Evolutionary conservation across 2,888 invertebrate genomes (phyloP).

Genomic region (Salpingus planirostris): DNA sequence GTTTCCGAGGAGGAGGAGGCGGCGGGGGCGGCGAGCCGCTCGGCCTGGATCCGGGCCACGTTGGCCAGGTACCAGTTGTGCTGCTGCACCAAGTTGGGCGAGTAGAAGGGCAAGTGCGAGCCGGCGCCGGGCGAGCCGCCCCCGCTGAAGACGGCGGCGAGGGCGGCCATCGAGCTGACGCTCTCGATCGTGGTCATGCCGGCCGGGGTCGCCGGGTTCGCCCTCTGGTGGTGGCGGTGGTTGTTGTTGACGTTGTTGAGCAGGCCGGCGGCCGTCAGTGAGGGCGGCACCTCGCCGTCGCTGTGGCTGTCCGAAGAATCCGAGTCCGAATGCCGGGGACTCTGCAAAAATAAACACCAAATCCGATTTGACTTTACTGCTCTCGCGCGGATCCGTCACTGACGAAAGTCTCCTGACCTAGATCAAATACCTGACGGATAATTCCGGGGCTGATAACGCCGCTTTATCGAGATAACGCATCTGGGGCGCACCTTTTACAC

Average conservation of each 20-base stretch:
- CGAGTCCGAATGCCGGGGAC: constrained; percentile 60
- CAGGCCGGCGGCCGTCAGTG: constrained; percentile 35
- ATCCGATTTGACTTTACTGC: neutral
- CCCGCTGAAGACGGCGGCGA: constrained; percentile 55
- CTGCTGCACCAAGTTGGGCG: constrained; percentile 32
- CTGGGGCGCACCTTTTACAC: too few relatives aligned
- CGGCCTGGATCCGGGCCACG: constrained; percentile 44
- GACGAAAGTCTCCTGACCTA: too few relatives aligned
- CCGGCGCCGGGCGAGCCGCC: constrained; percentile 35
- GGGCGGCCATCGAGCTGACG: constrained; percentile 60
- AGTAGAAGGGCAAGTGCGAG: constrained; percentile 34
- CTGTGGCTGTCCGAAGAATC: constrained; percentile 55
- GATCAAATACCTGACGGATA: too few relatives aligned
- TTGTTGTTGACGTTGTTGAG: constrained; percentile 29
- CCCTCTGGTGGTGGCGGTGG: constrained; percentile 27
- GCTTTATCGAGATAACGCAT: too few relatives aligned
- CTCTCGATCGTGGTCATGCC: constrained; percentile 51
- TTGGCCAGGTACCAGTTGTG: constrained; percentile 41
- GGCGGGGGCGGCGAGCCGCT: constrained; percentile 24
- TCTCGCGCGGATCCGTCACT: neutral
- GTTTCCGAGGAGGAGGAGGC: constrained; percentile 29
- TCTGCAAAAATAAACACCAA: constrained; percentile 44
- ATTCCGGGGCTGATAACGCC: too few relatives aligned
- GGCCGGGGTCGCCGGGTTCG: constrained; percentile 31
- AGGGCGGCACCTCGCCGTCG: constrained; percentile 44